A percentile compares a stretch with the other conserved stretches of the same genome.
phyloP scores from a whole-genome alignment of 2,797 vertebrate genomes.

The Mormyrus proboscirostris region DNA sequence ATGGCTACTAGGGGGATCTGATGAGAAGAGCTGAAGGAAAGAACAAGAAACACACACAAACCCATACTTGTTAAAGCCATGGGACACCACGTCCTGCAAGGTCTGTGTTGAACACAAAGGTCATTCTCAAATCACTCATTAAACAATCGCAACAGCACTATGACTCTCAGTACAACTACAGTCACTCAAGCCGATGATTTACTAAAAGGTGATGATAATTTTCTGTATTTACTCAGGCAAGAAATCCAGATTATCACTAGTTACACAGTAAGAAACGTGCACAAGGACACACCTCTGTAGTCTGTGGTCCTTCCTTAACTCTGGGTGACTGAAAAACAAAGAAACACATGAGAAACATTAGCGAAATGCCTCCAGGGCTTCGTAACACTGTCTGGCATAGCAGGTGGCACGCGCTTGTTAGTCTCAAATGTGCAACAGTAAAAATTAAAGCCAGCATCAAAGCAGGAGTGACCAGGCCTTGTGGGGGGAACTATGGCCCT shows the following conservation, averaged over 20 bases:
- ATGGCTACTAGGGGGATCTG: constrained; percentile 68
- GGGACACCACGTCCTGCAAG: no score
- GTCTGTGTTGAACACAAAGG: neutral
- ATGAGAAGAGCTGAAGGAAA: constrained; percentile 68
- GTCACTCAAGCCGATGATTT: neutral
- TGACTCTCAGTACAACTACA: neutral
- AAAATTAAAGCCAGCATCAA: neutral
- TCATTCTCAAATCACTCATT: neutral
- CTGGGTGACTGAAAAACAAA: constrained; percentile 75
- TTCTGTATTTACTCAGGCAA: neutral
- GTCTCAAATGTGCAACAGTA: neutral
- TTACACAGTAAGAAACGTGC: constrained; percentile 25
- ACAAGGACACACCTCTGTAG: constrained; percentile 75
- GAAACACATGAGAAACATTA: neutral
- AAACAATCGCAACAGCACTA: neutral
- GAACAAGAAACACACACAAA: neutral
- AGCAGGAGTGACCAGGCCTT: neutral
- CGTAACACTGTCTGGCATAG: neutral
- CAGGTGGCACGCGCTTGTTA: neutral
- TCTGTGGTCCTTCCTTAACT: constrained; percentile 83
- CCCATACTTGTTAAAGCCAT: neutral
- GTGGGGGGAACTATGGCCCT: neutral
- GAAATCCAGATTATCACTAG: neutral
- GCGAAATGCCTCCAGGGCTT: neutral
- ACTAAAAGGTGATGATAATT: neutral